These are phyloP conservation scores for Hypena proboscidalis DNA, from an alignment of 2,888 invertebrate species.

Conservation along the genomic window DNA sequence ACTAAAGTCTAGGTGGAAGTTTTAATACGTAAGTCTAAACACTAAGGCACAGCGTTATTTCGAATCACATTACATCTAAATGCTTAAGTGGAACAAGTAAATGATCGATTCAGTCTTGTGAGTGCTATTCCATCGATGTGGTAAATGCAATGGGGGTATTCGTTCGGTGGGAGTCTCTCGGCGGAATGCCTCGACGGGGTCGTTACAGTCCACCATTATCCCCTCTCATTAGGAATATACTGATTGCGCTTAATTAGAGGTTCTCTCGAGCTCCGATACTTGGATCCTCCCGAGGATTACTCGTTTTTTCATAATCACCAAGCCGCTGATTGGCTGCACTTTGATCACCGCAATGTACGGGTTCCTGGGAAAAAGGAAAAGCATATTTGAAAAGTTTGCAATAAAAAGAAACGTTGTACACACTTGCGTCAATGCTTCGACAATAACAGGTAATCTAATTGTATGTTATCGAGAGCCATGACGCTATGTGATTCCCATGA, in stretches of 20 bases:
- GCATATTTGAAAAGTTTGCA: constrained; percentile 45
- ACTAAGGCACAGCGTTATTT: constrained; percentile 80
- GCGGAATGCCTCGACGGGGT: constrained; percentile 81
- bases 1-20: constrained; percentile 65
- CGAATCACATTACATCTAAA: constrained; percentile 72
- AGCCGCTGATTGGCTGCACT: constrained; percentile 79
- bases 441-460: constrained; percentile 37
- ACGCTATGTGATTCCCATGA: constrained; percentile 52
- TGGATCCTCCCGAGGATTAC: constrained; percentile 74
- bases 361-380: constrained; percentile 75
- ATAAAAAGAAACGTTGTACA: constrained; percentile 17
- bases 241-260: constrained; percentile 85
- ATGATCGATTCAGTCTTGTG: constrained; percentile 78
- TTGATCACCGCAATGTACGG: constrained; percentile 79
- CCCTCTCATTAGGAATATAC: constrained; percentile 85
- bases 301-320: constrained; percentile 82
- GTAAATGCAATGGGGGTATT: constrained; percentile 74
- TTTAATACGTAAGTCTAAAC: constrained; percentile 63
- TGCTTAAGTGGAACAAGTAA: constrained; percentile 74
- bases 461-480: constrained; percentile 16
- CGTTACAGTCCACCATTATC: constrained; percentile 82
- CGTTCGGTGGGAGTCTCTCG: constrained; percentile 67
- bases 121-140: constrained; percentile 71
- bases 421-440: constrained; percentile 33
- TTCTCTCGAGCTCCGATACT: constrained; percentile 75